Conservation (phyloP, 2,888 invertebrate species). For the Branchipolynoe longqiensis region DNA sequence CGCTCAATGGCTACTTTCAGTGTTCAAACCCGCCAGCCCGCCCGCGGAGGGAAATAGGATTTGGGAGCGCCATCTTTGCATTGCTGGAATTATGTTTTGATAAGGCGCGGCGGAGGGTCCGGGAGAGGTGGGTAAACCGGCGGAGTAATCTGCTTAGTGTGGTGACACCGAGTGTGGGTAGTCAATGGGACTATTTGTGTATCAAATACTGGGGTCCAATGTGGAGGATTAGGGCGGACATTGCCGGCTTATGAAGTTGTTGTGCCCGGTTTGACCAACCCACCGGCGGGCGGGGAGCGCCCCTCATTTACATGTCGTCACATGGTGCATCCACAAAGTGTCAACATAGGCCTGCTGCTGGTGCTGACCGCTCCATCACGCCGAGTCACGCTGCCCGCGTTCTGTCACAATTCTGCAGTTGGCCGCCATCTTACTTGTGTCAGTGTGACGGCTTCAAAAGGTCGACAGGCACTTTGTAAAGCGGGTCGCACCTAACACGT, state of each 20-base stretch:
- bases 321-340: too few species aligned
- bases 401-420: background rate
- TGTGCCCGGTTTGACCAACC: background rate
- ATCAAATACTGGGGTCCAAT: slow-evolving; percentile 38
- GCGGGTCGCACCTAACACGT: too few species aligned
- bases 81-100: slow-evolving; percentile 56
- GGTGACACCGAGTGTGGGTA: background rate
- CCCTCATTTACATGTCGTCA: too few species aligned
- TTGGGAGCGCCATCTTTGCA: slow-evolving; percentile 31
- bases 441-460: too few species aligned
- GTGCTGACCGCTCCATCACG: too few species aligned
- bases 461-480: too few species aligned
- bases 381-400: background rate
- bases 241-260: slow-evolving; percentile 30
- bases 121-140: slow-evolving; percentile 17
- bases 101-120: background rate
- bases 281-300: too few species aligned
- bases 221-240: background rate
- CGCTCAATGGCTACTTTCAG: slow-evolving; percentile 49
- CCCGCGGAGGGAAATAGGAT: slow-evolving; percentile 42
- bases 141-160: slow-evolving; percentile 37
- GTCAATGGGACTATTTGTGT: slow-evolving; percentile 38
- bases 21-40: slow-evolving; percentile 16
- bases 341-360: too few species aligned
- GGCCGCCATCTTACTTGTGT: background rate